Evolutionary conservation across 2,888 invertebrate genomes (phyloP).

Genomic region (Auanema freiburgensis): DNA sequence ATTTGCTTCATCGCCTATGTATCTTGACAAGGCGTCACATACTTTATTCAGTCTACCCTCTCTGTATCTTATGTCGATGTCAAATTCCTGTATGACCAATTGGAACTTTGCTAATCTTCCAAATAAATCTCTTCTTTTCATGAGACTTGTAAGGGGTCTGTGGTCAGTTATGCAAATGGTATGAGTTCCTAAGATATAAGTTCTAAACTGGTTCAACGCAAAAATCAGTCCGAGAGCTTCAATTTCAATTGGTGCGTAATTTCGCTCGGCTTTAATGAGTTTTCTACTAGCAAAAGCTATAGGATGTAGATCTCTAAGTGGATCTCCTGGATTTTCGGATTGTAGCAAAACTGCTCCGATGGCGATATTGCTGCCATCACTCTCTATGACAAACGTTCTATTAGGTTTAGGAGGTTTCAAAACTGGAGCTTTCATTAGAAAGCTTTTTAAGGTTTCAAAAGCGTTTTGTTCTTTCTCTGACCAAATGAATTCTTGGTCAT

Average conservation of each 20-base stretch:
- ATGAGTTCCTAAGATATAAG: constrained; percentile 24
- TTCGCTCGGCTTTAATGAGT: constrained; percentile 19
- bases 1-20: constrained; percentile 15
- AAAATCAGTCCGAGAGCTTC: constrained; percentile 27
- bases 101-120: constrained; percentile 27
- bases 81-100: constrained; percentile 18
- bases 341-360: constrained; percentile 27
- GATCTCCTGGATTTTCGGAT: constrained; percentile 10
- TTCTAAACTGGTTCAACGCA: constrained; percentile 21
- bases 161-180: constrained; percentile 25
- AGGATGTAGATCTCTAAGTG: constrained; percentile 28
- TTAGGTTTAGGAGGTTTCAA: constrained; percentile 16
- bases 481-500: constrained; percentile 24
- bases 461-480: constrained; percentile 20
- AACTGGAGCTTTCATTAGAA: constrained; percentile 22
- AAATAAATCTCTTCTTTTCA: constrained; percentile 19
- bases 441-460: constrained; percentile 25
- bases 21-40: constrained; percentile 32
- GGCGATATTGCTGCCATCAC: constrained; percentile 27
- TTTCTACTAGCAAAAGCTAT: constrained; percentile 26
- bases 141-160: constrained; percentile 18
- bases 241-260: constrained; percentile 23
- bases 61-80: constrained; percentile 35
- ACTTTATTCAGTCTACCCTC: constrained; percentile 31
- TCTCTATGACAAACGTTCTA: constrained; percentile 24